phyloP scores from a whole-genome alignment of 1,140 invertebrate species.

The Protaetia brevitarsis region DNA sequence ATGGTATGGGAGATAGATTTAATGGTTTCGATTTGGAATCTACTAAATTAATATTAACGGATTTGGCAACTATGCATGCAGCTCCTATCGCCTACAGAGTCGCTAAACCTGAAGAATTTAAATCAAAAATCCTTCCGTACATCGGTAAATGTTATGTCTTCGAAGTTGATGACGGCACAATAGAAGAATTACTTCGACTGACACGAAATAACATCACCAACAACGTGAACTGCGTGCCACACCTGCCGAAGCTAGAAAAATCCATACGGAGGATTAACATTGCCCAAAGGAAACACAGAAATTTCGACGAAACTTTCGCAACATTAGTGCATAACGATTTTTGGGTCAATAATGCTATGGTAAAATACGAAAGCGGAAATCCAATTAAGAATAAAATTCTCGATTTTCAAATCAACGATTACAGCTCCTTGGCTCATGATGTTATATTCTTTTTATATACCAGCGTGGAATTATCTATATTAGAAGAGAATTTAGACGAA shows the following conservation, averaged over 20 bases:
- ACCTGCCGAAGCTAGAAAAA: not conserved
- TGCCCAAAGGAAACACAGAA: not conserved
- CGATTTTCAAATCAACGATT: conserved; percentile 58
- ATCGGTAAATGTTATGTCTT: conserved; percentile 33
- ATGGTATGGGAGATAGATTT: conserved; percentile 37
- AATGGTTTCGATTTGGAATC: conserved; percentile 46
- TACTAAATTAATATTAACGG: conserved; percentile 43
- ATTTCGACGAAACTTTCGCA: conserved; percentile 47
- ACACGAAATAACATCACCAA: not conserved
- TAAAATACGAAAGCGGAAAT: conserved; percentile 46
- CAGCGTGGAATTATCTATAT: conserved; percentile 48
- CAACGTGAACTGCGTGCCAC: not conserved
- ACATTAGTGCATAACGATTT: conserved; percentile 57
- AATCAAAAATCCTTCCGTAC: conserved; percentile 41
- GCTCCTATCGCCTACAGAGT: conserved; percentile 51
- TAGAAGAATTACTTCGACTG: not conserved
- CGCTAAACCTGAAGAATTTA: conserved; percentile 49
- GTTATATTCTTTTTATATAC: conserved; percentile 56
- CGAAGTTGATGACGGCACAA: not conserved
- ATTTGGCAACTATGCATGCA: conserved; percentile 54
- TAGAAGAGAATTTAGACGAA: conserved; percentile 46
- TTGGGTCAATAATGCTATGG: conserved; percentile 61
- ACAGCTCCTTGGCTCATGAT: conserved; percentile 53
- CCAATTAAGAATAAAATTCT: conserved; percentile 55
- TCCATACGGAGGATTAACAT: not conserved